These are phyloP conservation scores for Platorchestia sp. DNA, from an alignment of 1,140 invertebrate genomes.

Conservation along the genomic window DNA sequence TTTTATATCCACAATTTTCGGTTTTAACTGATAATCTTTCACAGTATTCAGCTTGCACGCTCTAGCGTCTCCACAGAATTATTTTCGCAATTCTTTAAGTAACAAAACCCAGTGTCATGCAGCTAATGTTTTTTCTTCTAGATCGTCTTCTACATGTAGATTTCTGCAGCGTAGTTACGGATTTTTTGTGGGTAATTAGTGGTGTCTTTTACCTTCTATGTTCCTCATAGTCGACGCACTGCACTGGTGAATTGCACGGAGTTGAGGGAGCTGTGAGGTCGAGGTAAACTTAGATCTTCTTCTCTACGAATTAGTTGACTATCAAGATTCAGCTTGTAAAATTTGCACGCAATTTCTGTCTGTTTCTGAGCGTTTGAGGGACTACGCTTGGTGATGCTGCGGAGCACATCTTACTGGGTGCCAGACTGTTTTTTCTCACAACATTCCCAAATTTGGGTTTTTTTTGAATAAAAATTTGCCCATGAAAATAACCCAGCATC, in stretches of 20 bases:
- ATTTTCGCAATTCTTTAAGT: not conserved
- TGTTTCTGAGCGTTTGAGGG: not conserved
- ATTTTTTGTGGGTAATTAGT: not conserved
- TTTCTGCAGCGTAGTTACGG: not conserved
- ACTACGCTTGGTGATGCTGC: not conserved
- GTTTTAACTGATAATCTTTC: not conserved
- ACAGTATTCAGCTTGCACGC: not conserved
- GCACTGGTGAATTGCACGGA: not conserved
- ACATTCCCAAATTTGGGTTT: too few relatives aligned
- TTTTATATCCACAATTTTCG: not conserved
- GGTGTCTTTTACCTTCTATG: not conserved
- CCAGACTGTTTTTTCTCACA: too few relatives aligned
- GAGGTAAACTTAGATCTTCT: not conserved
- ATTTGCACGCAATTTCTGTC: not conserved
- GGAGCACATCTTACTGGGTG: too few relatives aligned
- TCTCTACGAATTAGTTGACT: not conserved
- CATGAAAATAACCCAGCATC: too few relatives aligned
- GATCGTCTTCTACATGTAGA: not conserved
- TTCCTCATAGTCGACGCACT: not conserved
- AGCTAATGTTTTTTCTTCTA: not conserved
- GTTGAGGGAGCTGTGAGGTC: not conserved
- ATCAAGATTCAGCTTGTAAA: not conserved
- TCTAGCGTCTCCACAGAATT: not conserved
- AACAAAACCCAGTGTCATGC: not conserved
- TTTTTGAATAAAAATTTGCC: too few relatives aligned